Percentiles rank a stretch among this genome's conserved stretches.
These are phyloP conservation scores for Gallinago media DNA, from an alignment of 2,113 vertebrate species.

Conservation along the genomic window DNA sequence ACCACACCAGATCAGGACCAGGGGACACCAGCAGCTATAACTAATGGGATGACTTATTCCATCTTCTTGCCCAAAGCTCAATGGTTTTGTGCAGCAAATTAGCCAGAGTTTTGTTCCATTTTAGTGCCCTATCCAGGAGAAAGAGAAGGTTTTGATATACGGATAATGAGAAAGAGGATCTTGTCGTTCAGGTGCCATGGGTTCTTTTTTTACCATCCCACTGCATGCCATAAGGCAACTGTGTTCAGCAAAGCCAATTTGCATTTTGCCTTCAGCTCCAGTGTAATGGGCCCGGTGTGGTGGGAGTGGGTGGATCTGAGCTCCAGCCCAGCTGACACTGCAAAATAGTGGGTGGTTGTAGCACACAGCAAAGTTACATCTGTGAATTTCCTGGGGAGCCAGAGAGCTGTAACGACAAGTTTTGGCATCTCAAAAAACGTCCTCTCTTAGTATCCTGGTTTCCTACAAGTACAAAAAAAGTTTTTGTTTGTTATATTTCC, in stretches of 20 bases:
- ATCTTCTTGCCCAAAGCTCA: background rate
- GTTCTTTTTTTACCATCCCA: background rate
- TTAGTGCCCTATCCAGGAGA: background rate
- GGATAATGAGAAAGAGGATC: background rate
- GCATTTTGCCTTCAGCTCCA: background rate
- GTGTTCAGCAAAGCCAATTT: background rate
- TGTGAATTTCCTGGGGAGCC: background rate
- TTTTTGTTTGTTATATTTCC: background rate
- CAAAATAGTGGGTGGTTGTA: constrained; percentile 44
- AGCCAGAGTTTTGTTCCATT: background rate
- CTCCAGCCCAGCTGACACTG: constrained; percentile 53
- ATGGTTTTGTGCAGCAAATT: background rate
- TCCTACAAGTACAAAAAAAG: background rate
- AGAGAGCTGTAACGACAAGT: background rate
- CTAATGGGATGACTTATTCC: background rate
- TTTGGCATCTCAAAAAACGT: background rate
- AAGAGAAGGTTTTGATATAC: background rate
- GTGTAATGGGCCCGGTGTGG: fast-evolving
- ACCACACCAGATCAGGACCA: background rate
- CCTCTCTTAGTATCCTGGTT: background rate
- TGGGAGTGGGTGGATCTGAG: background rate
- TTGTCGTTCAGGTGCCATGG: background rate
- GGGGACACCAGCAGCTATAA: background rate
- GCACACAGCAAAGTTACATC: constrained; percentile 35
- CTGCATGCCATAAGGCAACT: background rate